Base-by-base conservation (phyloP, 1,140 invertebrate species). In the Drosophila teissieri region DNA sequence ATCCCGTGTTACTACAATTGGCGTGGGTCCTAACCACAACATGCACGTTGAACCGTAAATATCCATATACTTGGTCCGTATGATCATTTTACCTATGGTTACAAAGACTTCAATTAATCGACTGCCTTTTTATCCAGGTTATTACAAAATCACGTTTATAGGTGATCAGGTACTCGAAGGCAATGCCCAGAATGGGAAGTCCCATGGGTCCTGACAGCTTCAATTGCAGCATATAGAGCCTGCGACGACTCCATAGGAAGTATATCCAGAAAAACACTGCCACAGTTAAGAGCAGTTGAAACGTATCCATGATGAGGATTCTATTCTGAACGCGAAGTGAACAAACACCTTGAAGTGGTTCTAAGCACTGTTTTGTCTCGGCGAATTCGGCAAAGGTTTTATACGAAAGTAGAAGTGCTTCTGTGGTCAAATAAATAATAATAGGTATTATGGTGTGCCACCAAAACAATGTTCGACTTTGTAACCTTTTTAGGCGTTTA, bases 201-300 rank as follows among this genome's bases (percentile, higher is more conserved):
- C 83, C 77, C 1, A 51, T 3, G 1, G 80, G 78, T 22, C 90
- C 90, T 1, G 83, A 73, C 2, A 91, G 12, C 72, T 86, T 64
- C 0, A 63, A 15, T 17, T 73, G 75, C 12, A 90, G 15, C 12
- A 22, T 7, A 54, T 91, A 91, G 12, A 67, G 77, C 36, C 73
- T 73, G 8, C 90, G 73, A 0, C 91, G 80, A 24, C 57, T 80
- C 91, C 90, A 91, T 8, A 91, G 15, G n/a, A 85, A 56, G 27
- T 80, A 81, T 3, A 85, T 48, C 78, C 82, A 91, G 6, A 57
- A 10, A 10, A 79, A 31, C 14, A 80, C 4, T 2, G 36, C 14
- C 7, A 56, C 44, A 2, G 12, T 8, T 8, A 73, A n/a, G 8
- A 45, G 57, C 11, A 72, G 24, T 3, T 22, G 4, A 4, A 12